A percentile compares a stretch with the other conserved stretches of the same genome.
These are phyloP conservation scores for Macroramphosus scolopax DNA, from an alignment of 2,797 vertebrate species.

Conservation along the genomic window DNA sequence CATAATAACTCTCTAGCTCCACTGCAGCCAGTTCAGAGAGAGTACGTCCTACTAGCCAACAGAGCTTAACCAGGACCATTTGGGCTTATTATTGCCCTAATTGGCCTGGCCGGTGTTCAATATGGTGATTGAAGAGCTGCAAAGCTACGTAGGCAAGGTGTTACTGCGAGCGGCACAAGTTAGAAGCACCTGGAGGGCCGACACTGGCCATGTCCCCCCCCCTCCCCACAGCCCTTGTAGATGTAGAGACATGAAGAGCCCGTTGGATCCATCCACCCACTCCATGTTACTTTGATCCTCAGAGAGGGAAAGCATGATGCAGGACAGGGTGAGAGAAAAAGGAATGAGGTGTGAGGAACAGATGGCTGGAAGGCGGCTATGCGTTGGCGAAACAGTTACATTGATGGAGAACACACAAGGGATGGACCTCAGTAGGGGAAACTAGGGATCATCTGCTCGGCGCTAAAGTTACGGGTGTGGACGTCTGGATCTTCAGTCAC, in stretches of 20 bases:
- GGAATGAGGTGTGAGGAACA: slow-evolving; percentile 78
- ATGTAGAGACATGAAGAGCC: slow-evolving; percentile 46
- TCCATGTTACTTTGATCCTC: slow-evolving; percentile 67
- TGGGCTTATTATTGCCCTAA: slow-evolving; percentile 34
- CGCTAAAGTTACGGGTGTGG: slow-evolving; percentile 64
- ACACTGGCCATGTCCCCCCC: slow-evolving; percentile 16
- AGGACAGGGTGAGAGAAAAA: slow-evolving; percentile 78
- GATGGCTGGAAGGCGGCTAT: slow-evolving; percentile 76
- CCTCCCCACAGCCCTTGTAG: slow-evolving; percentile 11
- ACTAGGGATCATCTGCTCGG: slow-evolving; percentile 65
- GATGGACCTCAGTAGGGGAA: slow-evolving; percentile 70
- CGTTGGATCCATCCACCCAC: slow-evolving; percentile 63
- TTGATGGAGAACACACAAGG: slow-evolving; percentile 72
- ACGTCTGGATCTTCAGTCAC: slow-evolving; percentile 57
- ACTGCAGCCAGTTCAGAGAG: slow-evolving; percentile 53
- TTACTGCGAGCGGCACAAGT: slow-evolving; percentile 13
- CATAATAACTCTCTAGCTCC: slow-evolving; percentile 57
- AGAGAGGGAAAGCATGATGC: slow-evolving; percentile 69
- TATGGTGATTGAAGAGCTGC: slow-evolving; percentile 4
- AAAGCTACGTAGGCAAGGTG: slow-evolving; percentile 14
- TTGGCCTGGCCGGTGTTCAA: slow-evolving; percentile 13
- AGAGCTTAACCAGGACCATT: slow-evolving; percentile 33
- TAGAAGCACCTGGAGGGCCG: slow-evolving; percentile 27
- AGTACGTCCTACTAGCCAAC: slow-evolving; percentile 29
- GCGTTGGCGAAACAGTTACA: slow-evolving; percentile 77